Evolutionary conservation across 2,888 invertebrate species (phyloP), one percentile per base, ranked within the genome.

Genomic region (Megamerina dolium): DNA sequence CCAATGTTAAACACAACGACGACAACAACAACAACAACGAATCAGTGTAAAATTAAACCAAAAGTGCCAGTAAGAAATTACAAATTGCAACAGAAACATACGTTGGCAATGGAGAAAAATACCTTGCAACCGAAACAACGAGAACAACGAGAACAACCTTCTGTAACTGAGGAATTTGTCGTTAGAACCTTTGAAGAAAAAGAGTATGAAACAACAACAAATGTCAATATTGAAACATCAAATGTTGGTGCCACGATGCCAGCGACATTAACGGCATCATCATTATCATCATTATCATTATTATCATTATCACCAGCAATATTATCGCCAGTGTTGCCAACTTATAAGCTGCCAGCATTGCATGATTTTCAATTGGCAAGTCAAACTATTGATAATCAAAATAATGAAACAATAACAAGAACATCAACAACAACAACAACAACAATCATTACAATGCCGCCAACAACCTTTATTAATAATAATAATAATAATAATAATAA

Each of bases 31-130:
- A 14, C 26, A 31, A 14, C n/a, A n/a, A 4, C 17, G 19, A 17
- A 18, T 21, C 4, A 19, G 37, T 5, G 14, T 16, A 31, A 27
- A 18, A 17, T 9, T 21, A 19, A 17, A 13, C 31, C 31, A 3
- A n/a, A 31, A 31, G 31, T 31, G 14, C 50, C 50, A 20, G n/a
- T 30, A 36, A 48, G 48, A 46, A 38, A 39, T 4, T 31, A 23
- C 30, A 43, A 37, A 37, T 29, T 44, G 39, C n/a, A 36, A 2
- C 31, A 45, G 32, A 32, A 33, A 5, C 26, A 10, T n/a, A n/a
- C n/a, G n/a, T n/a, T n/a, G n/a, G n/a, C n/a, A n/a, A n/a, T n/a
- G n/a, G n/a, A n/a, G n/a, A n/a, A n/a, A n/a, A n/a, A n/a, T n/a
- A n/a, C n/a, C n/a, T n/a, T n/a, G n/a, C n/a, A n/a, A n/a, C n/a